phyloP scores from a whole-genome alignment of 2,113 vertebrate genomes.

The Cinclus cinclus region DNA sequence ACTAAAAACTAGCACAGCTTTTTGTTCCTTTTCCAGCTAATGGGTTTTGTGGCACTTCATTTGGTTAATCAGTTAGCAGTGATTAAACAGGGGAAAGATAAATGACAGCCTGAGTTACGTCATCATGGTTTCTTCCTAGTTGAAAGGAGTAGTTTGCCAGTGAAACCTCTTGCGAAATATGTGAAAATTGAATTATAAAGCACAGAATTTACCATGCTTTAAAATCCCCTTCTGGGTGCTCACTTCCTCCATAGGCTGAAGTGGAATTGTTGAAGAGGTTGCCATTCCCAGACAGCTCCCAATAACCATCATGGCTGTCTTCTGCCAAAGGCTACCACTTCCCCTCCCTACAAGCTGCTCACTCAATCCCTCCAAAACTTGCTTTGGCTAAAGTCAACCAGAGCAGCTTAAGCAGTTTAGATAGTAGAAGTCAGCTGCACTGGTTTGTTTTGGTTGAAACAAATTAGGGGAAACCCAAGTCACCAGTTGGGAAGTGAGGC shows the following conservation, averaged over 20 bases:
- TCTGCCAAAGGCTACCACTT: not conserved
- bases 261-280: not conserved
- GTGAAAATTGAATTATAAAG: not conserved
- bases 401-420: conserved; percentile 10
- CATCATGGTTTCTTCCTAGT: not conserved
- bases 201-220: not conserved
- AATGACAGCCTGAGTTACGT: conserved; percentile 12
- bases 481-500: not conserved
- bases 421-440: not conserved
- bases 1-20: not conserved
- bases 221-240: not conserved
- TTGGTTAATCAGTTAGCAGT: conserved; percentile 59
- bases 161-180: conserved; percentile 28
- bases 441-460: not conserved
- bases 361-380: not conserved
- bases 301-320: fast-evolving
- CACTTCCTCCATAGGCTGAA: not conserved
- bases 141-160: conserved; percentile 7
- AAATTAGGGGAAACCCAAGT: not conserved
- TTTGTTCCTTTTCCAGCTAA: not conserved
- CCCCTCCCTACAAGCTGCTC: not conserved
- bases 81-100: conserved; percentile 42
- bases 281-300: not conserved
- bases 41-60: conserved; percentile 7
- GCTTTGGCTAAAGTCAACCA: not conserved